These are phyloP conservation scores for Dolichotis patagonum DNA, from an alignment of 2,113 vertebrate genomes.

Conservation along the genomic window DNA sequence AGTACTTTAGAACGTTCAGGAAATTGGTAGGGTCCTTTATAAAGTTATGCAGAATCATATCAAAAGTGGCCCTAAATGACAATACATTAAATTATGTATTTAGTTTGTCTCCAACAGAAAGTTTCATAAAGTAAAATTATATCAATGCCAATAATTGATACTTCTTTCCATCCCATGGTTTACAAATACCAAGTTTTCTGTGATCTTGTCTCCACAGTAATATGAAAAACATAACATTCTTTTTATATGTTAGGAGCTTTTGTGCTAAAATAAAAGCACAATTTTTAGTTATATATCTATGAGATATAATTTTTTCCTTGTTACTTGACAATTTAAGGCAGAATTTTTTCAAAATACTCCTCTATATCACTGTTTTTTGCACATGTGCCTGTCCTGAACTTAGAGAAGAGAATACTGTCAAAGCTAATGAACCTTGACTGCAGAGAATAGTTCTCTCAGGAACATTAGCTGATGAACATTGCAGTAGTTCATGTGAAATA, in stretches of 20 bases:
- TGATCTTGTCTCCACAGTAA: background rate
- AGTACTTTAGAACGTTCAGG: background rate
- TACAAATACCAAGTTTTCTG: slow-evolving; percentile 20
- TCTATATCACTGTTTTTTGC: background rate
- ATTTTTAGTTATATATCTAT: background rate
- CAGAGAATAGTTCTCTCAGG: background rate
- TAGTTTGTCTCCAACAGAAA: background rate
- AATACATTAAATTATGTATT: background rate
- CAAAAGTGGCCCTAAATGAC: background rate
- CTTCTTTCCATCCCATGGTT: background rate
- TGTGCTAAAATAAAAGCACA: slow-evolving; percentile 17
- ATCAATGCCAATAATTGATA: background rate
- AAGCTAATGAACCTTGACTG: slow-evolving; percentile 23
- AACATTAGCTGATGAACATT: background rate
- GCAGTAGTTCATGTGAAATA: slow-evolving; percentile 32
- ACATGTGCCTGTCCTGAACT: background rate
- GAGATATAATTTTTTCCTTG: background rate
- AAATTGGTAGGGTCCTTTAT: background rate
- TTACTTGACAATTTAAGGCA: slow-evolving; percentile 29
- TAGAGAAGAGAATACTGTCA: slow-evolving; percentile 16
- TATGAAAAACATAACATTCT: background rate
- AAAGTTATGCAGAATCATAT: background rate
- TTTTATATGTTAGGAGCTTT: slow-evolving; percentile 44
- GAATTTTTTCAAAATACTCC: background rate
- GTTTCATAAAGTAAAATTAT: slow-evolving; percentile 55